Conservation (phyloP, 2,888 invertebrate genomes). For the Conus canariensis region DNA sequence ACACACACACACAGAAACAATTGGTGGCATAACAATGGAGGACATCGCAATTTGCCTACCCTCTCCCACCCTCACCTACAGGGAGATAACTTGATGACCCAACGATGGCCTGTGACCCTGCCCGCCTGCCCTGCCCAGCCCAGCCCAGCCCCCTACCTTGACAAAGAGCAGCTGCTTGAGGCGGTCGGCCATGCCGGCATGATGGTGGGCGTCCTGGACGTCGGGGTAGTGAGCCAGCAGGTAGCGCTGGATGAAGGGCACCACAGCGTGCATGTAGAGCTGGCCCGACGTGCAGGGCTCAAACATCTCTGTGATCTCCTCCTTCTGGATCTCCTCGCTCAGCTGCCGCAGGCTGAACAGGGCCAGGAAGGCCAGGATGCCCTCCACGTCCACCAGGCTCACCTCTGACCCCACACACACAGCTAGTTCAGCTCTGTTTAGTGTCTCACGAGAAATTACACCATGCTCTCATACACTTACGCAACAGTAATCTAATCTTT, state of each 20-base stretch:
- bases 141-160: conserved; percentile 54
- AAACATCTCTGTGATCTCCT: conserved; percentile 62
- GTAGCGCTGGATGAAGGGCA: conserved; percentile 69
- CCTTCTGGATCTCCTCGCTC: conserved; percentile 60
- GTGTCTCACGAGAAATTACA: too few relatives aligned
- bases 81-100: too few relatives aligned
- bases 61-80: too few relatives aligned
- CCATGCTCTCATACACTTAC: too few relatives aligned
- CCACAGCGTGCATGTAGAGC: conserved; percentile 63
- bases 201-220: conserved; percentile 58
- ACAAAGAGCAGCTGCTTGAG: conserved; percentile 63
- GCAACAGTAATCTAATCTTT: too few relatives aligned
- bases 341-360: conserved; percentile 62
- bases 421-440: background rate
- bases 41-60: too few relatives aligned
- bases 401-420: background rate
- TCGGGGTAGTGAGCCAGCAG: conserved; percentile 60
- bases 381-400: conserved; percentile 29
- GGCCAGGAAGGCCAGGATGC: conserved; percentile 51
- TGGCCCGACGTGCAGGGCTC: conserved; percentile 66
- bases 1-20: too few relatives aligned
- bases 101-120: too few relatives aligned
- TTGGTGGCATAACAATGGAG: too few relatives aligned
- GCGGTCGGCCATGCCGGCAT: conserved; percentile 55
- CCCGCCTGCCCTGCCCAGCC: too few relatives aligned